These are phyloP conservation scores for Solenodon paradoxus DNA, from an alignment of 2,113 vertebrate genomes.

Conservation along the genomic window DNA sequence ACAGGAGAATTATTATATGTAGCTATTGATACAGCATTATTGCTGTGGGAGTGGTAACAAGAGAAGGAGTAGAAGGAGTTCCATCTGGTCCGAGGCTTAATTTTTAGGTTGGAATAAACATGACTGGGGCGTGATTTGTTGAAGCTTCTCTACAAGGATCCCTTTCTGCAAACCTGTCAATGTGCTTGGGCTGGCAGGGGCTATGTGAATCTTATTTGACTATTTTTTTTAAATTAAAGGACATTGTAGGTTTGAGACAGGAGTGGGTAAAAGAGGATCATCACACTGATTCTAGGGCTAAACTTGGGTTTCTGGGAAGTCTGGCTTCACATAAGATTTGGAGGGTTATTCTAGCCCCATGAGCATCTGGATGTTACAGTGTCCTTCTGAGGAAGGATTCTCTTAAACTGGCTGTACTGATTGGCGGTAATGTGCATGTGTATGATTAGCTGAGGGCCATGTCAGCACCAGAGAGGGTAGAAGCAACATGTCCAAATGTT, in stretches of 20 bases:
- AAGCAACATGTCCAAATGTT: not conserved
- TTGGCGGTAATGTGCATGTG: not conserved
- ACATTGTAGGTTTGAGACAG: not conserved
- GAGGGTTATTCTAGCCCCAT: not conserved
- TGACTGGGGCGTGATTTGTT: not conserved
- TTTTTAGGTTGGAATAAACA: not conserved
- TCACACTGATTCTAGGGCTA: not conserved
- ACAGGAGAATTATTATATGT: not conserved
- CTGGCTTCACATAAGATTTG: not conserved
- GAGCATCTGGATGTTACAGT: not conserved
- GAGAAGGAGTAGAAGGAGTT: not conserved
- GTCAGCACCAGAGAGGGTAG: not conserved
- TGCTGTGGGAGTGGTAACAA: not conserved
- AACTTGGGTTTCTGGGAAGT: not conserved
- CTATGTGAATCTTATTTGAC: not conserved
- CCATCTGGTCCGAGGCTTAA: not conserved
- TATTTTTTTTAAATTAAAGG: not conserved
- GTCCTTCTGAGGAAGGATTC: not conserved
- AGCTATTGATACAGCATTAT: not conserved
- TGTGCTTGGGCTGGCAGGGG: not conserved
- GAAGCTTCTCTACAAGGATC: not conserved
- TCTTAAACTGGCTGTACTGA: not conserved
- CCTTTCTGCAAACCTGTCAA: not conserved
- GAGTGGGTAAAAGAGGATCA: not conserved
- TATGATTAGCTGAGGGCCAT: not conserved